These are phyloP conservation scores for Monomorium pharaonis DNA, from an alignment of 1,140 invertebrate genomes.

Conservation along the genomic window DNA sequence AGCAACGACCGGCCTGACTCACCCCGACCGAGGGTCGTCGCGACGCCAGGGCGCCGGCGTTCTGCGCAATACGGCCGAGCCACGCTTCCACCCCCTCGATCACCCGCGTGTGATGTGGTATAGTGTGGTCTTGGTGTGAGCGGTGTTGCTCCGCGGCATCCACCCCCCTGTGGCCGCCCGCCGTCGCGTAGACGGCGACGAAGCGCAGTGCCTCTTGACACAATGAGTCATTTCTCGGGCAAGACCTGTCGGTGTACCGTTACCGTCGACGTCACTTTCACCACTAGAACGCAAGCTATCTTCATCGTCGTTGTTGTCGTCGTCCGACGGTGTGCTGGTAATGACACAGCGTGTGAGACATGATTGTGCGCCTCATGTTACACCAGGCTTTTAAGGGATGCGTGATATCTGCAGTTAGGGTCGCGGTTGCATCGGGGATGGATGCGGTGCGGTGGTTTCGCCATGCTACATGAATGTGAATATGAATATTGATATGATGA, in stretches of 20 bases:
- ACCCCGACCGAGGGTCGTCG: slow-evolving; percentile 53
- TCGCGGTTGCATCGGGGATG: not conserved
- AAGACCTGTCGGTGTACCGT: slow-evolving; percentile 27
- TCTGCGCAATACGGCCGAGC: slow-evolving; percentile 68
- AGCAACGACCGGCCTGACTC: slow-evolving; percentile 63
- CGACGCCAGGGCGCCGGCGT: slow-evolving; percentile 65
- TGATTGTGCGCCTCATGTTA: not conserved
- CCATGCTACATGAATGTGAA: not conserved
- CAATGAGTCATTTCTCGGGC: slow-evolving; percentile 61
- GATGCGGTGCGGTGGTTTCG: not conserved
- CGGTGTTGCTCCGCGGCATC: slow-evolving; percentile 2
- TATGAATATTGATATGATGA: slow-evolving; percentile 3
- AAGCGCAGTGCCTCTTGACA: slow-evolving; percentile 31
- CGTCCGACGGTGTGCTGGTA: not conserved
- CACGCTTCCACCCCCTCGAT: slow-evolving; percentile 56
- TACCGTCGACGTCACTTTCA: not conserved
- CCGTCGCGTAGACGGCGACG: not conserved
- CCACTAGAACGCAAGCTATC: slow-evolving; percentile 47
- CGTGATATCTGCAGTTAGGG: not conserved
- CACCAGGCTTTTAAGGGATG: not conserved
- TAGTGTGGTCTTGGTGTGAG: not conserved
- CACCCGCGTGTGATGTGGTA: not conserved
- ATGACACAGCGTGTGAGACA: slow-evolving; percentile 11
- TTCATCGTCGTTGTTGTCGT: not conserved
- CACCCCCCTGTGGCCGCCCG: not conserved